Conservation (phyloP, 1,140 invertebrate genomes). For the Hycleus phaleratus region DNA sequence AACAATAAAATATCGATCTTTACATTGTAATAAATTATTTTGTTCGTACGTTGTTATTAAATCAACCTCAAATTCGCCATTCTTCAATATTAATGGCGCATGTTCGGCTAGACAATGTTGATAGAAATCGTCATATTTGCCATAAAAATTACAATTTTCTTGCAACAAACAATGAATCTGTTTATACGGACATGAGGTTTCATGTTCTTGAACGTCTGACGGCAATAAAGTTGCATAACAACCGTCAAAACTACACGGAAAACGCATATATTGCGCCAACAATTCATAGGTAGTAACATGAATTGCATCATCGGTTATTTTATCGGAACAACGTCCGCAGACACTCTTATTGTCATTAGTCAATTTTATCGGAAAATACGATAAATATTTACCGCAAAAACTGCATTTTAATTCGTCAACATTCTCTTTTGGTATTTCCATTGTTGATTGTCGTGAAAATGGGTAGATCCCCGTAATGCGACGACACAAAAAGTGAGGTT, state of each 20-base stretch:
- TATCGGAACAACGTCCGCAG: conserved; percentile 15
- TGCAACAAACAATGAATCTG: background rate
- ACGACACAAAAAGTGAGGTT: too few relatives aligned
- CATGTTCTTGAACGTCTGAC: conserved; percentile 13
- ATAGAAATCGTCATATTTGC: conserved; percentile 15
- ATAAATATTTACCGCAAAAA: conserved; percentile 14
- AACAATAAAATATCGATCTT: conserved; percentile 23
- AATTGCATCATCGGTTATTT: background rate
- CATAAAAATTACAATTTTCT: conserved; percentile 19
- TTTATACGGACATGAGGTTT: conserved; percentile 10
- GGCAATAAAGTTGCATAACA: conserved; percentile 12
- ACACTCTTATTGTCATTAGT: background rate
- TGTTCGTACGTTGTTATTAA: conserved; percentile 20
- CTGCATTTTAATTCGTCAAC: conserved; percentile 2
- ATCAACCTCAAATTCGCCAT: conserved; percentile 20
- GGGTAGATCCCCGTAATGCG: too few relatives aligned
- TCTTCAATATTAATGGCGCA: conserved; percentile 9
- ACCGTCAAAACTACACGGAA: conserved; percentile 16
- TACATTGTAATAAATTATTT: conserved; percentile 17
- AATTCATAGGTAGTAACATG: conserved; percentile 12
- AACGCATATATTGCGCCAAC: conserved; percentile 10
- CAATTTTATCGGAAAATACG: conserved; percentile 16
- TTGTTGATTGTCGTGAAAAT: background rate
- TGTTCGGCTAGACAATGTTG: conserved; percentile 23
- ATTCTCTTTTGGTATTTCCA: background rate